phyloP scores from a whole-genome alignment of 2,797 vertebrate species.

The Chromis chromis region DNA sequence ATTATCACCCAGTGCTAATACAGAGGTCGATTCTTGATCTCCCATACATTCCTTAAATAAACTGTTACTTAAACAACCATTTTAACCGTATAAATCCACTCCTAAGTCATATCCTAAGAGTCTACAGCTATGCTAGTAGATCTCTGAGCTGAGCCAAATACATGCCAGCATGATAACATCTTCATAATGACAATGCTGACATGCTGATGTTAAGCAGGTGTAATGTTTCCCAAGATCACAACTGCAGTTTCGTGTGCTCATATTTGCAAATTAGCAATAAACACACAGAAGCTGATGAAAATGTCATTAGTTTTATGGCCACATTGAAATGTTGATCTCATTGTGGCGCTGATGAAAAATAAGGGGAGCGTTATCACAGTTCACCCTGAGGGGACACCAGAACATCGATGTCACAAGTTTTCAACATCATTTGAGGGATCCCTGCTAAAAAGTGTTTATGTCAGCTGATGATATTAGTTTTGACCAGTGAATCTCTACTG shows the following conservation, averaged over 20 bases:
- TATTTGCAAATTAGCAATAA: background rate
- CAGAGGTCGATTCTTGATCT: background rate
- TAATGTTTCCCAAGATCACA: background rate
- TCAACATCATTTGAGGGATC: background rate
- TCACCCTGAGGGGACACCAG: background rate
- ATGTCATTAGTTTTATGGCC: slow-evolving; percentile 2
- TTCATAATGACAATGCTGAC: background rate
- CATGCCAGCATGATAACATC: too few relatives aligned
- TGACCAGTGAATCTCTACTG: background rate
- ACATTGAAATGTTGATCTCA: background rate
- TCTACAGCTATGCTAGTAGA: background rate
- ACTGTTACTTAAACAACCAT: background rate
- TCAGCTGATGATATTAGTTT: background rate
- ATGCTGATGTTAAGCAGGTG: background rate
- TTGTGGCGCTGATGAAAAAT: background rate
- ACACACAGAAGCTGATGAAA: too few relatives aligned
- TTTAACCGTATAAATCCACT: background rate
- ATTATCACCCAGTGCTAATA: too few relatives aligned
- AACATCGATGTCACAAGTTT: background rate
- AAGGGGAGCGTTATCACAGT: background rate
- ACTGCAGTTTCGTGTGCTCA: background rate
- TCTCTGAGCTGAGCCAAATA: background rate
- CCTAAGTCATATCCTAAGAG: background rate
- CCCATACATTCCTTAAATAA: background rate
- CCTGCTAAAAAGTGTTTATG: background rate